Evolutionary conservation across 2,113 vertebrate genomes (phyloP), one percentile per base, ranked within the genome.

Genomic region (Leucoraja erinaceus): DNA sequence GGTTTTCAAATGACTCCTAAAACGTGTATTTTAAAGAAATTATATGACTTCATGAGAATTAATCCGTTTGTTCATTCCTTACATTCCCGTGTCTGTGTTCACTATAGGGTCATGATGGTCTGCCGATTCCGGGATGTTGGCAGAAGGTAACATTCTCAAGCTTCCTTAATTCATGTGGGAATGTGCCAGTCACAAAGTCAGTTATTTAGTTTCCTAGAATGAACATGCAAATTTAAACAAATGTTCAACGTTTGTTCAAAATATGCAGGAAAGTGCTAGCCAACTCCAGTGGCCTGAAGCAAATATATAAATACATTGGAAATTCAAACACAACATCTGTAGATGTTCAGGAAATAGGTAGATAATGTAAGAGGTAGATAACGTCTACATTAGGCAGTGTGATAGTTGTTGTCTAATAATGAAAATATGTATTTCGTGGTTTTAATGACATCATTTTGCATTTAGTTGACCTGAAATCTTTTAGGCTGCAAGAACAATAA

Each of bases 41-140:
- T 16, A 28, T 88, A 7, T 31, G 56, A 88, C 28, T 88, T 63
- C 6, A 63, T 63, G 10, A 31, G 59, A n/a, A 63, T 63, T 11
- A 88, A n/a, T 31, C 31, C 31, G 28, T 63, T 56, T 0, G 38
- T 90, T n/a, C 12, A 81, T 31, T 28, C 59, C 72, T 66, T 90
- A 59, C n/a, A 72, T 18, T 74, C 59, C 86, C 75, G 59, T 94
- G 91, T 94, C 68, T 78, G 66, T 93, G 33, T 83, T 88, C 38
- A 63, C 94, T 95, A 63, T 95, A 99, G 98, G 98, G 98, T 88
- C 97, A 97, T 2, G 98, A 99, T 0, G 98, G 98, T 93, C 95
- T 99, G 93, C 98, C 98, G 0, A 97, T 99, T 96, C 97, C 98
- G 93, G 98, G 98, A 95, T 99, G 98, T 95, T 99, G 97, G 98